Percentiles rank a stretch among this genome's conserved stretches.
These are phyloP conservation scores for Thalassoma bifasciatum DNA, from an alignment of 2,113 vertebrate genomes.

Conservation along the genomic window DNA sequence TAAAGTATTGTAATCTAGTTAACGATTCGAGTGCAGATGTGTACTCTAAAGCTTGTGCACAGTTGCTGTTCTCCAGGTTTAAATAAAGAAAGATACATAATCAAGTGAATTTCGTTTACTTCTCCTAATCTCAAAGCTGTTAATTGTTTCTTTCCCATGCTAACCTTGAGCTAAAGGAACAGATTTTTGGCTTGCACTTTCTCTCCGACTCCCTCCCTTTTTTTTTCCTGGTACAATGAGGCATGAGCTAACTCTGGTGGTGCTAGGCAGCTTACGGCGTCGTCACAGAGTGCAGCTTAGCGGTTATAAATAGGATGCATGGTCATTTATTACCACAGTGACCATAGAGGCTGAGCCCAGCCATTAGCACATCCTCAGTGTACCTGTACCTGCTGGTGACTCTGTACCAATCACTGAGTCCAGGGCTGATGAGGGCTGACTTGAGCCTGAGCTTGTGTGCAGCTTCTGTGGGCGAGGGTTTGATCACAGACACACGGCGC, in stretches of 20 bases:
- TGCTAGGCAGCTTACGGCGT: conserved; percentile 79
- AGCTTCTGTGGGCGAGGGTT: neutral
- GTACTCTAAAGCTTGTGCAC: neutral
- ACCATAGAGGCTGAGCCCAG: conserved; percentile 48
- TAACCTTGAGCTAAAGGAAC: neutral
- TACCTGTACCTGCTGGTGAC: conserved; percentile 37
- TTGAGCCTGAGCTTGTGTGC: neutral
- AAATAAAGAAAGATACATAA: neutral
- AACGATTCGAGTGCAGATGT: neutral
- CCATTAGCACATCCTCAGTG: conserved; percentile 51
- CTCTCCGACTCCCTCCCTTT: neutral
- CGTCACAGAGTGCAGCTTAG: conserved; percentile 76
- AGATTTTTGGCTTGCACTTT: conserved; percentile 23
- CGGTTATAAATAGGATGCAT: conserved; percentile 81
- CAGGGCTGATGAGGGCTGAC: conserved; percentile 26
- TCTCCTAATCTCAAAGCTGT: neutral
- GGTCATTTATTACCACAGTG: conserved; percentile 76
- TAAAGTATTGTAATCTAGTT: no score
- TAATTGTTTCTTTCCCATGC: neutral
- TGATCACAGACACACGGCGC: neutral
- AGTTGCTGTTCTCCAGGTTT: neutral
- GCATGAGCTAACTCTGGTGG: conserved; percentile 43
- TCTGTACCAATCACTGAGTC: conserved; percentile 19
- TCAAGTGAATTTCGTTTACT: neutral
- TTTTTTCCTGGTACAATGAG: conserved; percentile 41